Evolutionary conservation across 2,888 invertebrate genomes (phyloP).

Genomic region (Drosophila atripex): DNA sequence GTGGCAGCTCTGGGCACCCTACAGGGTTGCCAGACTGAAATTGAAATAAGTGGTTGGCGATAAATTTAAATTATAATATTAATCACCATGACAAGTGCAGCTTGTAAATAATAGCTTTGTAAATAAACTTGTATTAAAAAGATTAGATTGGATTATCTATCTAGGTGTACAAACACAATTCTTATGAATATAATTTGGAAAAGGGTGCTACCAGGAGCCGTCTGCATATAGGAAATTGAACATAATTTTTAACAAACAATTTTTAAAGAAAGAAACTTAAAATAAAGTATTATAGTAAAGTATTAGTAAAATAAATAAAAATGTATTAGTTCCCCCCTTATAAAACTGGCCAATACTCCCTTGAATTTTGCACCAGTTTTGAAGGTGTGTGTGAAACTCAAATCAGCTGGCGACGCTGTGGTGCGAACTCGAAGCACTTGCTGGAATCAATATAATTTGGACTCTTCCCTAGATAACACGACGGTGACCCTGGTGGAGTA

Average conservation of each 20-base stretch:
- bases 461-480: slow-evolving; percentile 37
- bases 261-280: neutral
- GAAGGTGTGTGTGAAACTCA: slow-evolving; percentile 8
- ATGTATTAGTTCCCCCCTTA: neutral
- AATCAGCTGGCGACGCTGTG: slow-evolving; percentile 58
- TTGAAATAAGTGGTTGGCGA: slow-evolving; percentile 6
- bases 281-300: neutral
- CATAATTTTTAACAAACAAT: neutral
- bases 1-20: slow-evolving; percentile 16
- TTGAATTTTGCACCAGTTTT: neutral
- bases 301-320: neutral
- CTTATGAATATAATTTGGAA: too few species aligned
- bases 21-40: slow-evolving; percentile 32
- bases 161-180: too few species aligned
- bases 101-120: slow-evolving; percentile 21
- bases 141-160: slow-evolving; percentile 18
- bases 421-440: slow-evolving; percentile 28
- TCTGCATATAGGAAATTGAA: neutral
- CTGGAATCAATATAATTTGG: slow-evolving; percentile 47
- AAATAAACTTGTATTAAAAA: slow-evolving; percentile 29
- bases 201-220: too few species aligned
- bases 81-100: slow-evolving; percentile 40
- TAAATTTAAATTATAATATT: slow-evolving; percentile 18
- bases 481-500: slow-evolving; percentile 4
- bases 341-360: neutral